Evolutionary conservation across 2,888 invertebrate genomes (phyloP), one percentile per base, ranked within the genome.

Genomic region (Clusia tigrina): DNA sequence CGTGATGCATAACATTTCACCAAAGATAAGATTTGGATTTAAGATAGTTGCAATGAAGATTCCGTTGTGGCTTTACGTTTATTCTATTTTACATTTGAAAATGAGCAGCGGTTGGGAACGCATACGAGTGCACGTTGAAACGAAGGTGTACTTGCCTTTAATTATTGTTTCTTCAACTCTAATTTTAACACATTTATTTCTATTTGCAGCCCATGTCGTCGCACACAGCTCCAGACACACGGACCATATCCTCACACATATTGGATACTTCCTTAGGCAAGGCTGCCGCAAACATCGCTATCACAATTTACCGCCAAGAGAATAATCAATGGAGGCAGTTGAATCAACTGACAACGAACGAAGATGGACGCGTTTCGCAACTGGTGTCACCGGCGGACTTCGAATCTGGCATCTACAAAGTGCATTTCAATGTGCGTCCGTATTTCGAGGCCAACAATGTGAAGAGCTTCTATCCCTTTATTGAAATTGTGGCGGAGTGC

Each of bases 401-500:
- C 81, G 84, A 86, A 0, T 84, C 85, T 6, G 93, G 92, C 2
- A 87, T 88, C 23, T 93, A 93, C 77, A 93, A 92, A 77, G 80
- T 94, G 42, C 87, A 88, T 74, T 93, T 91, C 73, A 89, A 92
- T 77, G 89, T 91, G 0, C 88, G 88, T 54, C 86, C 89, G 66
- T 93, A 93, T 79, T 93, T 90, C 72, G 87, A 87, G 56, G 76
- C 84, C 23, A 82, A 84, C 55, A 86, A 87, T 63, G 86, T 87
- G 64, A 87, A 88, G 58, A 89, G 90, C 0, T 85, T 93, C 67
- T 94, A 91, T 81, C 93, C 93, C 0, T 90, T 88, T 79, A 89
- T 93, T 60, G 93, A 93, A 86, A 89, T 93, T 67, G 87, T 89
- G 2, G 91, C 93, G 80, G 89, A 90, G 67, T 87, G 88, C 53